A percentile compares a stretch with the other conserved stretches of the same genome.
Evolutionary conservation across 2,797 vertebrate species (phyloP).

Genomic region (Xiphophorus birchmanni): DNA sequence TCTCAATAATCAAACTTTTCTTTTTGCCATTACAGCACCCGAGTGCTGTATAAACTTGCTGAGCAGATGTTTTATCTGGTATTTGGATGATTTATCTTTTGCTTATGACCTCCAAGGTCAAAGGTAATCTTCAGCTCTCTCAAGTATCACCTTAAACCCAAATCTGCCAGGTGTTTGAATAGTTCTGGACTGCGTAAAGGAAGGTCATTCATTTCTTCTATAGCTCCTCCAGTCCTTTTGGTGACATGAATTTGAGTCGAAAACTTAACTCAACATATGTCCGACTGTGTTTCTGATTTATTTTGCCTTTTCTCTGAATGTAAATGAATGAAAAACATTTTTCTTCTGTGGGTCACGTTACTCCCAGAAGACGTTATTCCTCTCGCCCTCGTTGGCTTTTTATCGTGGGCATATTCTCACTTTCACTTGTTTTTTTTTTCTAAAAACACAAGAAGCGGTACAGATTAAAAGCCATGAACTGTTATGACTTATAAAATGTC

Average conservation of each 20-base stretch:
- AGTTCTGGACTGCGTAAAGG: background rate
- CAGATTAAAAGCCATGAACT: background rate
- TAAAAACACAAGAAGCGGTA: background rate
- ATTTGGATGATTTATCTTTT: background rate
- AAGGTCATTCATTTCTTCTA: background rate
- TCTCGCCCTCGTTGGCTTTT: background rate
- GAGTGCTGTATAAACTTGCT: background rate
- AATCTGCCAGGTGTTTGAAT: background rate
- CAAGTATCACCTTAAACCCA: background rate
- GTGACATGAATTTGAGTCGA: too few relatives aligned
- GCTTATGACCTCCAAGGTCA: background rate
- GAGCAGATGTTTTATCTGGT: background rate
- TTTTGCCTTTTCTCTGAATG: background rate
- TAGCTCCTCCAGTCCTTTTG: background rate
- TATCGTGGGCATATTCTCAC: background rate
- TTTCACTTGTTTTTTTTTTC: background rate
- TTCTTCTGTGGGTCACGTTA: background rate
- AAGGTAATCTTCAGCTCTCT: background rate
- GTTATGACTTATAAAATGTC: slow-evolving; percentile 5
- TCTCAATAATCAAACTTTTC: background rate
- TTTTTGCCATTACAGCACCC: background rate
- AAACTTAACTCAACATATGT: background rate
- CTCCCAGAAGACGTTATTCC: background rate
- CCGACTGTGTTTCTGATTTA: background rate
- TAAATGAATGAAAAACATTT: background rate